Evolutionary conservation across 2,113 vertebrate species (phyloP).

Genomic region (Sander vitreus): DNA sequence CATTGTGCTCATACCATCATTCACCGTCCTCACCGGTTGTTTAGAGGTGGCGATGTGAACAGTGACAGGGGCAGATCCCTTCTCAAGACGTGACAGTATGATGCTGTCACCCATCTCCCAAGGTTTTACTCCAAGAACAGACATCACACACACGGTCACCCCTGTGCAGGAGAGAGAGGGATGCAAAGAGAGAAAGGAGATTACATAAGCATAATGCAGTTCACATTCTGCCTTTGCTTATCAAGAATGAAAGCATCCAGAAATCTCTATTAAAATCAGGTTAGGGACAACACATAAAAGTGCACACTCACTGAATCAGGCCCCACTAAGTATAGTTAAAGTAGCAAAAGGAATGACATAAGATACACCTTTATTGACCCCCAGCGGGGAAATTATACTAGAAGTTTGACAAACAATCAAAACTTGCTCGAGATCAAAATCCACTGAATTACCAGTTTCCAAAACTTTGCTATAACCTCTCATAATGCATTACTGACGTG

Average conservation of each 20-base stretch:
- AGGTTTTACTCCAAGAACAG: constrained; percentile 81
- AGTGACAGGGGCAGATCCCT: constrained; percentile 81
- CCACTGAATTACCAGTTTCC: background rate
- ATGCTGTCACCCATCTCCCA: constrained; percentile 82
- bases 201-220: background rate
- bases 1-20: background rate
- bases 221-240: background rate
- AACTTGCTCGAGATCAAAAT: background rate
- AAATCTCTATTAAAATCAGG: background rate
- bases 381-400: too few species aligned
- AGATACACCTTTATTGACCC: too few species aligned
- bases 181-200: background rate
- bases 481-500: background rate
- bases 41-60: constrained; percentile 85
- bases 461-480: background rate
- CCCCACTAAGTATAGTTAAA: background rate
- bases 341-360: background rate
- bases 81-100: constrained; percentile 88
- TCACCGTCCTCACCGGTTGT: constrained; percentile 80
- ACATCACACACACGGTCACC: constrained; percentile 88
- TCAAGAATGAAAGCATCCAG: background rate
- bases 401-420: background rate
- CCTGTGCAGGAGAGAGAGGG: constrained; percentile 73
- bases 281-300: background rate
- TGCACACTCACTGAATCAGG: background rate